Evolutionary conservation across 1,140 invertebrate genomes (phyloP).

Genomic region (Araneus ventricosus): DNA sequence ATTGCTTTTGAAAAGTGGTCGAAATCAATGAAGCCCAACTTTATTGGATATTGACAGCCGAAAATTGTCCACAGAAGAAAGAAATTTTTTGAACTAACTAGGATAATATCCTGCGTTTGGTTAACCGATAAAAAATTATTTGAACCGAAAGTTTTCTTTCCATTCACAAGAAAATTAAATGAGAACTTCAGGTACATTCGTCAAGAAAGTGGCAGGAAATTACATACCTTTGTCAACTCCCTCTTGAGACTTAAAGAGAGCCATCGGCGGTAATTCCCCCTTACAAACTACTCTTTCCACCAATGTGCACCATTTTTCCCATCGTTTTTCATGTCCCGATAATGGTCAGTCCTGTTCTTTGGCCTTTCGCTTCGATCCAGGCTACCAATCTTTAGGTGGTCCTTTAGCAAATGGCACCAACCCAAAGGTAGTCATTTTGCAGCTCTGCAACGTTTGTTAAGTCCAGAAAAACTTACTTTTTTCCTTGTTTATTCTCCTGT

Average conservation of each 20-base stretch:
- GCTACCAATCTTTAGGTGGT: conserved; percentile 50
- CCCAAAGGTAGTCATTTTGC: conserved; percentile 68
- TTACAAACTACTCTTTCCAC: conserved; percentile 54
- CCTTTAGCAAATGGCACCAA: conserved; percentile 71
- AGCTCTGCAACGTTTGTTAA: conserved; percentile 49
- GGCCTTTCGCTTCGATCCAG: conserved; percentile 24
- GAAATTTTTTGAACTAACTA: not conserved
- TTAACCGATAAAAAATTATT: conserved; percentile 3
- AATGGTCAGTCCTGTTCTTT: conserved; percentile 58
- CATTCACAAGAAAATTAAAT: not conserved
- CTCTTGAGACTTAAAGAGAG: conserved; percentile 37
- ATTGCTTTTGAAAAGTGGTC: not conserved
- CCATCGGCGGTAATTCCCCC: conserved; percentile 46
- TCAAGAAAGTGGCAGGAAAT: conserved; percentile 54
- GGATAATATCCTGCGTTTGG: not conserved
- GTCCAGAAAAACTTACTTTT: conserved; percentile 44
- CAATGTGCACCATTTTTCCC: conserved; percentile 50
- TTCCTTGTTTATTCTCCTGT: not conserved
- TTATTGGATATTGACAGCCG: not conserved
- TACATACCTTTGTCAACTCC: conserved; percentile 62
- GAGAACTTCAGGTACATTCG: not conserved
- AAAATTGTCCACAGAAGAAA: not conserved
- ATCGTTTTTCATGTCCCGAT: conserved; percentile 71
- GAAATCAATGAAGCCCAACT: not conserved
- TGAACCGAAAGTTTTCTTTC: conserved; percentile 13